Base-by-base conservation (phyloP, 2,113 vertebrate species). In the Etheostoma spectabile region DNA sequence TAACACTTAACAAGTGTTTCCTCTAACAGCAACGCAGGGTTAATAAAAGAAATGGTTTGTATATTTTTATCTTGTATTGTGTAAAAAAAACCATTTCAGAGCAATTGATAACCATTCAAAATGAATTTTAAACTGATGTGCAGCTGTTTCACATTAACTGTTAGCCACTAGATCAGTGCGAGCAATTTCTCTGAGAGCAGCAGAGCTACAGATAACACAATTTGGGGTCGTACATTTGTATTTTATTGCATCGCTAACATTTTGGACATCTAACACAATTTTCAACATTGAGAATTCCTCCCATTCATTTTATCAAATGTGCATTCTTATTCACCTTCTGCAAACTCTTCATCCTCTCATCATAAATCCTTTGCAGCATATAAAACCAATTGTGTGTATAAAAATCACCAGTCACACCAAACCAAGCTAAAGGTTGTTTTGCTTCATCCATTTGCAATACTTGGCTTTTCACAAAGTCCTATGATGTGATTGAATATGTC, bases 381-480 rank as follows among this genome's bases (percentile, higher is more conserved):
- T 80, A 78, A 75, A 86, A 68, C 27, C 19, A 78, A 83, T 87
- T 76, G 74, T 30, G 33, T 53, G 53, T 66, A 79, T 67, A 87
- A 86, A 86, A 79, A 85, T 89, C 42, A 74, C 68, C 59, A 74
- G 51, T 46, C 55, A 59, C 33, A 49, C 6, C 70, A 19, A 85
- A 69, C 24, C 48, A 65, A 66, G 52, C 67, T 15, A 46, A 53
- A 16, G n/a, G 74, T 68, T 82, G 68, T 63, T 72, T 56, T 77
- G 52, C 68, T 52, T 80, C 79, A 68, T 86, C 52, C 35, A 60
- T 76, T 88, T 74, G 21, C 53, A 75, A 51, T 79, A 81, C 55
- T 56, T 68, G 65, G 56, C 68, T 87, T 87, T 89, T 83, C 65
- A 85, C 85, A 75, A 83, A 69, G 71, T 81, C 81, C 46, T 49